Conservation (phyloP, 2,113 vertebrate species). For the Psilopsiagon aymara region DNA sequence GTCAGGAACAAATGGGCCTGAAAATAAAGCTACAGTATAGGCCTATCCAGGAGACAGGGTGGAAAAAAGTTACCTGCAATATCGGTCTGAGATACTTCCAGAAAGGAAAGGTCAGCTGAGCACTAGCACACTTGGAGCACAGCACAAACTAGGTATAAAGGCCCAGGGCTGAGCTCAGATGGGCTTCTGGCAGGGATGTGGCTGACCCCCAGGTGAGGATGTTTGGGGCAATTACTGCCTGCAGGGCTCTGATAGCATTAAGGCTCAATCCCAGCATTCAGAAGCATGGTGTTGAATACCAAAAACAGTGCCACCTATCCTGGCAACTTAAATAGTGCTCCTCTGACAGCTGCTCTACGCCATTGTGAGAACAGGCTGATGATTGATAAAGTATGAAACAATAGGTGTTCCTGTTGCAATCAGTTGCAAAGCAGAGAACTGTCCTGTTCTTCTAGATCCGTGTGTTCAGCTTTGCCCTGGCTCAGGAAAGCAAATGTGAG, state of each 20-base stretch:
- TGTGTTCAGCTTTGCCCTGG: background rate
- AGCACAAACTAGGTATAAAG: background rate
- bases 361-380: background rate
- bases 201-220: background rate
- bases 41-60: background rate
- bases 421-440: background rate
- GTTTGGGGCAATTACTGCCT: background rate
- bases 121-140: no score
- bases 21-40: background rate
- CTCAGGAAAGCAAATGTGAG: background rate
- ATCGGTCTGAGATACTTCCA: background rate
- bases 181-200: background rate
- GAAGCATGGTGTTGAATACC: accelerated
- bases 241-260: background rate
- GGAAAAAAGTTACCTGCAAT: background rate
- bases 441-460: background rate
- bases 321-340: background rate
- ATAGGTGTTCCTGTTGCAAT: background rate
- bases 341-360: background rate
- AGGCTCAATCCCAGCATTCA: background rate
- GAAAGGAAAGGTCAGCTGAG: background rate
- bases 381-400: accelerated
- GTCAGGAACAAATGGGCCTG: background rate
- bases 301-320: background rate
- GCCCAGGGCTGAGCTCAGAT: background rate